A percentile compares a stretch with the other conserved stretches of the same genome.
phyloP scores from a whole-genome alignment of 2,888 invertebrate species.

The Helleia helle region DNA sequence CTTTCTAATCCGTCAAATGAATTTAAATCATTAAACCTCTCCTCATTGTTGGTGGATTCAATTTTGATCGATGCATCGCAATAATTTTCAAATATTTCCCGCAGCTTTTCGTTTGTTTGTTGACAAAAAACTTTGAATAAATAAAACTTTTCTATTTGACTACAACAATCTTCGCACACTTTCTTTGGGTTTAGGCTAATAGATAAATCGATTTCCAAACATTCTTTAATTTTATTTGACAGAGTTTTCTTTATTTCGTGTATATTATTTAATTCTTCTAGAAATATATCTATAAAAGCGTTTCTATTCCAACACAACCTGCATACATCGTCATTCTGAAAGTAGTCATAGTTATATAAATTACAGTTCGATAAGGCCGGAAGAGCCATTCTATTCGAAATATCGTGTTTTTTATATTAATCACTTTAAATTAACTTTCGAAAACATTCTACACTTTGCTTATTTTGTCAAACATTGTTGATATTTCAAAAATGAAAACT shows the following conservation, averaged over 20 bases:
- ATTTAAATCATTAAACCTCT: constrained; percentile 12
- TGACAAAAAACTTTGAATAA: constrained; percentile 46
- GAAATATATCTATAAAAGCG: constrained; percentile 29
- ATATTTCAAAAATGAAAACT: no score
- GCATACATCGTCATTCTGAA: constrained; percentile 44
- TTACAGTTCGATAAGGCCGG: constrained; percentile 25
- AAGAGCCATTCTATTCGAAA: background rate
- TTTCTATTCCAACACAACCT: constrained; percentile 49
- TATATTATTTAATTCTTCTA: constrained; percentile 13
- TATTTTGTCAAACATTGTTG: no score
- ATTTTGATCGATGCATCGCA: constrained; percentile 18
- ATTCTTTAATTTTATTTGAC: constrained; percentile 38
- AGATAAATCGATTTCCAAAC: constrained; percentile 38
- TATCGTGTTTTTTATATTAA: no score
- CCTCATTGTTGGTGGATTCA: constrained; percentile 17
- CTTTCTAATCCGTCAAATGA: constrained; percentile 20
- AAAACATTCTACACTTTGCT: no score
- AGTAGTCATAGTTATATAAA: constrained; percentile 43
- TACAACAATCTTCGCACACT: constrained; percentile 39
- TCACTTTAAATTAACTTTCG: no score
- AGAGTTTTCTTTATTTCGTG: constrained; percentile 23
- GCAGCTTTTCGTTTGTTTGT: constrained; percentile 35
- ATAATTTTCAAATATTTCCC: constrained; percentile 26
- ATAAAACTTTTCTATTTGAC: constrained; percentile 38
- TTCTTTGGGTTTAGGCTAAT: constrained; percentile 32